Evolutionary conservation across 1,140 invertebrate genomes (phyloP).

Genomic region (Penaeus chinensis): DNA sequence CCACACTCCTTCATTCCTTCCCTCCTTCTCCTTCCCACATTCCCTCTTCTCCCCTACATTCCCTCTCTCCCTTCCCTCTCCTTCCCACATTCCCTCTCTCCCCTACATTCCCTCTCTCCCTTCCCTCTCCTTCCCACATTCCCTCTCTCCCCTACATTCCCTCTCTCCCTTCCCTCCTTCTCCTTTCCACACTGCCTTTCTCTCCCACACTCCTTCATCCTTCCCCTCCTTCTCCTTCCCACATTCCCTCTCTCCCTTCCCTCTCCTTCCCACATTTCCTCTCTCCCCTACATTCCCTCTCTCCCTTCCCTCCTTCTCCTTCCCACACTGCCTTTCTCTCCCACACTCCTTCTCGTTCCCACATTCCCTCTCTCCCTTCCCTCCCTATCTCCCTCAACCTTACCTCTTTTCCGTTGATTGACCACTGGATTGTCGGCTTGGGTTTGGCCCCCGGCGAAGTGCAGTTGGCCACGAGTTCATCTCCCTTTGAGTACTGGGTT

Average conservation of each 20-base stretch:
- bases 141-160: too few relatives aligned
- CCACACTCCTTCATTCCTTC: too few relatives aligned
- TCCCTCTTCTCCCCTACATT: too few relatives aligned
- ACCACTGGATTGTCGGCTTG: slow-evolving; percentile 9
- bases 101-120: too few relatives aligned
- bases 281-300: too few relatives aligned
- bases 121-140: background rate
- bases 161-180: background rate
- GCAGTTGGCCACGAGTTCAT: slow-evolving; percentile 43
- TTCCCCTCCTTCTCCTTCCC: background rate
- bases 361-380: background rate
- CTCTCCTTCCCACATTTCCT: too few relatives aligned
- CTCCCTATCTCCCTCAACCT: background rate
- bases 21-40: too few relatives aligned
- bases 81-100: background rate
- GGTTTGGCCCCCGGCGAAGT: slow-evolving; percentile 26
- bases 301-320: too few relatives aligned
- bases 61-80: background rate
- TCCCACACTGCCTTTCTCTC: too few relatives aligned
- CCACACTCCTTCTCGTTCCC: too few relatives aligned
- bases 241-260: too few relatives aligned
- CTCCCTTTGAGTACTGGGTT: slow-evolving; percentile 7
- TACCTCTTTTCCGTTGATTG: slow-evolving; percentile 30
- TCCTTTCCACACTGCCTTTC: too few relatives aligned
- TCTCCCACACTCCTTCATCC: background rate